phyloP scores from a whole-genome alignment of 2,888 invertebrate genomes.

The Pseudanteris insignis region DNA sequence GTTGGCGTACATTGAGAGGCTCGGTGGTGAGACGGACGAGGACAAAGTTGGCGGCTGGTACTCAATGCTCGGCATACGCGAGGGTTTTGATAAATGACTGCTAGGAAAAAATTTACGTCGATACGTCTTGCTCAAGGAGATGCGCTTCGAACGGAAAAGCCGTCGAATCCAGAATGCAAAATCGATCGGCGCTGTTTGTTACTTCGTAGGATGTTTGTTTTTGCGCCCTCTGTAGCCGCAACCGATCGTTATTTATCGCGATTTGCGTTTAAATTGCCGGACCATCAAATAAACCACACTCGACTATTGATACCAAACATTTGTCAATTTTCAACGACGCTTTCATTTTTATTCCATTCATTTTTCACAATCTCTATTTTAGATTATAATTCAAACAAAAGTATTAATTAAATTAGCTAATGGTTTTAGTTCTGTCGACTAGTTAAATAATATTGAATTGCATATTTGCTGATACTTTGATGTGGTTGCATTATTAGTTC shows the following conservation, averaged over 20 bases:
- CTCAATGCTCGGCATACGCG: slow-evolving; percentile 42
- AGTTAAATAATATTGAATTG: too few relatives aligned
- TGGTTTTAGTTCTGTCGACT: too few relatives aligned
- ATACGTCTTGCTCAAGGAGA: slow-evolving; percentile 63
- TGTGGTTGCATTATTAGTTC: too few relatives aligned
- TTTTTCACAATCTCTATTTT: too few relatives aligned
- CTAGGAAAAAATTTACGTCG: slow-evolving; percentile 61
- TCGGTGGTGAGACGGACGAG: slow-evolving; percentile 41
- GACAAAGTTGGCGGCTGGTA: slow-evolving; percentile 43
- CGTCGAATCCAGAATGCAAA: slow-evolving; percentile 45
- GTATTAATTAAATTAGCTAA: too few relatives aligned
- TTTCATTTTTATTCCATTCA: too few relatives aligned
- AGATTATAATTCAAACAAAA: too few relatives aligned
- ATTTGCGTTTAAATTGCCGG: slow-evolving; percentile 7
- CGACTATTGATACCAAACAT: too few relatives aligned
- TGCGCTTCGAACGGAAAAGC: slow-evolving; percentile 48
- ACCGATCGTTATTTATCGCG: slow-evolving; percentile 1
- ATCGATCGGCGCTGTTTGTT: slow-evolving; percentile 42
- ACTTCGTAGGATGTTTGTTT: slow-evolving; percentile 28
- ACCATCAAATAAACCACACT: too few relatives aligned
- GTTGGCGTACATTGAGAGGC: slow-evolving; percentile 40
- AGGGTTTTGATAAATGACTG: slow-evolving; percentile 64
- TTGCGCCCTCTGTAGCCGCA: background rate
- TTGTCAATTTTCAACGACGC: too few relatives aligned
- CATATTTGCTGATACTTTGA: too few relatives aligned